Conservation (phyloP, 2,113 vertebrate genomes). For the Platysternon megacephalum region DNA sequence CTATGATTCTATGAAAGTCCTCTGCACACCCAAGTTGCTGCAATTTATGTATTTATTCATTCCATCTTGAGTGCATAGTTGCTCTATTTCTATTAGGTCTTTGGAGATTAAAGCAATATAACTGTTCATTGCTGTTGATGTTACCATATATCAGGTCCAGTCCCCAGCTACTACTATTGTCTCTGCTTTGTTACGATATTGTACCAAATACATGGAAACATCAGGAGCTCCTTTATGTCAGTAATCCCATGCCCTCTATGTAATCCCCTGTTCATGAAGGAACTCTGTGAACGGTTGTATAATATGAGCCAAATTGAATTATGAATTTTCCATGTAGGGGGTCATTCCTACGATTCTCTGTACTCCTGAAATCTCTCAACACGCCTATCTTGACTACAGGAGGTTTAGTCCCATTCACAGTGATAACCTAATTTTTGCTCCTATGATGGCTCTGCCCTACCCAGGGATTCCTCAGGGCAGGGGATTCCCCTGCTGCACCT, state of each 20-base stretch:
- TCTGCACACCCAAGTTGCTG: not conserved
- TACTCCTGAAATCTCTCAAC: not conserved
- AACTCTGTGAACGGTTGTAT: not conserved
- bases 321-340: not conserved
- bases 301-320: not conserved
- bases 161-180: not conserved
- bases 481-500: no score
- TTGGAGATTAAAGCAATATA: not conserved
- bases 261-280: not conserved
- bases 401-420: not conserved
- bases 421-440: not conserved
- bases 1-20: no score
- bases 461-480: no score
- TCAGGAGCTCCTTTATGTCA: not conserved
- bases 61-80: no score
- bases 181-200: not conserved
- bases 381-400: not conserved
- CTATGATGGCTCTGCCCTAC: no score
- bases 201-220: not conserved
- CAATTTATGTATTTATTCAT: not conserved
- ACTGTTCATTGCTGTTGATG: not conserved
- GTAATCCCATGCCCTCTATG: not conserved
- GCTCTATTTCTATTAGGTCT: not conserved
- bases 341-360: not conserved
- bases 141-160: not conserved